Base-by-base conservation (phyloP, 2,113 vertebrate species). In the Dicaeum eximium region DNA sequence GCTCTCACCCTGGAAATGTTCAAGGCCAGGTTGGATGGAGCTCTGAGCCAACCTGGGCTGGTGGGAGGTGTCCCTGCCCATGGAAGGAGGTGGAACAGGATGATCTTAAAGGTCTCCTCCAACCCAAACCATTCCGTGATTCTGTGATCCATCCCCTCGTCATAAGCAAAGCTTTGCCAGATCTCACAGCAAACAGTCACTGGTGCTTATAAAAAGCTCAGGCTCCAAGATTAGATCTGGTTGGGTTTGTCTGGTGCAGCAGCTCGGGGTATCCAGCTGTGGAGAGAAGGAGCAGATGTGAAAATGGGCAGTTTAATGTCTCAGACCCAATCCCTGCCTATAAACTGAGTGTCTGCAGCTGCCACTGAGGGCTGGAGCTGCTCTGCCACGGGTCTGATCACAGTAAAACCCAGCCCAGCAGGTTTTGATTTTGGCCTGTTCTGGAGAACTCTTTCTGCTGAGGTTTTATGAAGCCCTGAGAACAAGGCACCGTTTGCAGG, bases 161-260 rank as follows among this genome's bases (percentile, higher is more conserved):
- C 20, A 2, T 0, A 11, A 45, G 51, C 33, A 28, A 19, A 74
- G 48, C 42, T 51, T 14, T 33, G 54, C 67, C 1, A 12, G 35
- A 42, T 42, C 74, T 90, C 2, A 0, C n/a, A 69, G 78, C n/a
- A 60, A 0, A 22, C 9, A 64, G n/a, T 35, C 8, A 0, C 13
- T 45, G 62, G 37, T 53, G 42, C 33, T 61, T 53, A 9, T 1
- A 10, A 40, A 71, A 65, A 82, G 9, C 48, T 75, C 40, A 30
- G 19, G 23, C 50, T 86, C 54, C 13, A 5, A 30, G 64, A 15
- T 73, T 5, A 13, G 35, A 7, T 58, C 60, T 77, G 31, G 5
- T 47, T 45, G 79, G 50, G 71, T 58, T 72, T 82, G 78, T 64
- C 7, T 54, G 35, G 35, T 40, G 70, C 50, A 69, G n/a, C 27